Percentiles rank a stretch among this genome's conserved stretches.
These are phyloP conservation scores for Panzeria rudis DNA, from an alignment of 2,888 invertebrate genomes.

Conservation along the genomic window DNA sequence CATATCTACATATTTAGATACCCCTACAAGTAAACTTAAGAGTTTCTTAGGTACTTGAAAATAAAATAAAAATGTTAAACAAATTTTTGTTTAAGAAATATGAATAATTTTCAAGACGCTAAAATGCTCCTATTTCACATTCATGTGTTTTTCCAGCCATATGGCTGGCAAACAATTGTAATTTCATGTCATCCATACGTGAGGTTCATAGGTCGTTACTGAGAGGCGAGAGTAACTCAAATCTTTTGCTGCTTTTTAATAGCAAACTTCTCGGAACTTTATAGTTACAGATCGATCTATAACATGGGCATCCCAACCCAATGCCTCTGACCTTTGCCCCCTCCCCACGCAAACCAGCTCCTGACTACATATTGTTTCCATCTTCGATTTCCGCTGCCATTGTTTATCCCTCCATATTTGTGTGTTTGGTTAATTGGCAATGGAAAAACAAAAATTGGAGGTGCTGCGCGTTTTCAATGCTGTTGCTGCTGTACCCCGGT, in stretches of 20 bases:
- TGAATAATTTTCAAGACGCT: constrained; percentile 46
- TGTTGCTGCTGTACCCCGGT: not conserved
- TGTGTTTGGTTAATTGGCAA: constrained; percentile 37
- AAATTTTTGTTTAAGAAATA: constrained; percentile 40
- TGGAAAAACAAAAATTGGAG: constrained; percentile 35
- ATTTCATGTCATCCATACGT: not conserved
- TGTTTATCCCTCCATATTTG: constrained; percentile 7
- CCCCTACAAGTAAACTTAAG: constrained; percentile 9
- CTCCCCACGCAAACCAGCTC: too few species aligned
- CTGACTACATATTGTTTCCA: not conserved
- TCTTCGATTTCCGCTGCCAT: not conserved
- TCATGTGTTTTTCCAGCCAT: not conserved
- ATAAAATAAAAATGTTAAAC: not conserved
- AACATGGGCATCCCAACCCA: too few species aligned
- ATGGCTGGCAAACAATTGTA: constrained; percentile 27
- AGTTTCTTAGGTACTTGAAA: constrained; percentile 43
- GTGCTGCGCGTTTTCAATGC: constrained; percentile 25
- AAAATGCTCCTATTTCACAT: not conserved
- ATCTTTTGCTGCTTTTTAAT: too few species aligned
- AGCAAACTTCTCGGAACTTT: too few species aligned
- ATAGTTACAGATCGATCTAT: too few species aligned
- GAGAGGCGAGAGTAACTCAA: not conserved
- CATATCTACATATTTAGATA: not conserved
- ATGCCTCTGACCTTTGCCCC: too few species aligned
- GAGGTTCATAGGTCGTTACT: not conserved